phyloP scores from a whole-genome alignment of 2,113 vertebrate genomes.

The Butastur rufipennis region DNA sequence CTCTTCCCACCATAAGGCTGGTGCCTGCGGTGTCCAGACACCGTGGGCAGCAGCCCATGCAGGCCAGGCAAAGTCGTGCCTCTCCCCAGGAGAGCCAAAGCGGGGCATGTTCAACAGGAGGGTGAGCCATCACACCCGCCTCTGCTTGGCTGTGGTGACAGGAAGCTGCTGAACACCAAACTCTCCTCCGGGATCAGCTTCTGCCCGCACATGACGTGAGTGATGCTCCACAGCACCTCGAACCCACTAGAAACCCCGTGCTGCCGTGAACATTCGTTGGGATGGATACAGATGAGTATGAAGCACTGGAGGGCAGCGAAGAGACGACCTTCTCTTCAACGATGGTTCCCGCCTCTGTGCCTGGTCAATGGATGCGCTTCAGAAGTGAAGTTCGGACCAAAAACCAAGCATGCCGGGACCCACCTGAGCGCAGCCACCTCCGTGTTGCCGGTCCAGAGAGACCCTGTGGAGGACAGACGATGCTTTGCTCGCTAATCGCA shows the following conservation, averaged over 20 bases:
- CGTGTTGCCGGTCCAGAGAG: rapidly evolving
- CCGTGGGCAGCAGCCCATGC: neutral
- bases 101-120: neutral
- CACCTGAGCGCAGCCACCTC: neutral
- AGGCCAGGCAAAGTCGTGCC: too few relatives aligned
- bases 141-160: neutral
- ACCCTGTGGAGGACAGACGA: neutral
- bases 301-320: neutral
- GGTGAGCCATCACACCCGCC: neutral
- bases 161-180: neutral
- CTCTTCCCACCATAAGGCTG: neutral
- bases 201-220: rapidly evolving
- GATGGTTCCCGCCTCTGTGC: neutral
- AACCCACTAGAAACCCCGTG: rapidly evolving
- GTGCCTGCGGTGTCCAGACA: neutral
- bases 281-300: rapidly evolving
- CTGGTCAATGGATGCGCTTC: rapidly evolving
- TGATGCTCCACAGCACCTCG: neutral
- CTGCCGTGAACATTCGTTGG: rapidly evolving
- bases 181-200: neutral
- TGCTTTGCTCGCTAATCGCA: neutral
- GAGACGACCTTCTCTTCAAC: neutral
- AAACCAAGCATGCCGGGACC: neutral
- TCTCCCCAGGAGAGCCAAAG: rapidly evolving
- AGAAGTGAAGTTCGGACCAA: neutral